Conservation (phyloP, 2,888 invertebrate genomes). For the Mythimna pallens region DNA sequence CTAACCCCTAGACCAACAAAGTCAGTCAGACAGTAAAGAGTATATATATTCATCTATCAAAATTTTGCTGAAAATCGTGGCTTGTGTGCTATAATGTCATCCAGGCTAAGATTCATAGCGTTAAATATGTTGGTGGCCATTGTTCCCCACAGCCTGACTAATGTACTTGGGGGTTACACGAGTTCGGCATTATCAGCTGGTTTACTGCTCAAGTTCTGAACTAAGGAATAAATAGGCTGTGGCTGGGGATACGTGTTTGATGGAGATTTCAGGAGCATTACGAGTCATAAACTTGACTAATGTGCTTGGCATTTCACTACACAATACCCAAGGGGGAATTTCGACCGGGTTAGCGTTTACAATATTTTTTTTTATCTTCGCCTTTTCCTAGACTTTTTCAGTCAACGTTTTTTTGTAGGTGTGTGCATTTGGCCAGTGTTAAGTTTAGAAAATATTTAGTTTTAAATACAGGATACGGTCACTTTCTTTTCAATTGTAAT, state of each 20-base stretch:
- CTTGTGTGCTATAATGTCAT: constrained; percentile 9
- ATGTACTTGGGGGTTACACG: constrained; percentile 36
- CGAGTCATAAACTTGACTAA: constrained; percentile 1
- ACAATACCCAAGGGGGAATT: not conserved
- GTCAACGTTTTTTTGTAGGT: no score
- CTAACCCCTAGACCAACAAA: no score
- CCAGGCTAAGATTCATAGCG: constrained; percentile 35
- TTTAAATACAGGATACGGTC: no score
- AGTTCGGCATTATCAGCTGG: constrained; percentile 22
- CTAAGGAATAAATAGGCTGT: constrained; percentile 11
- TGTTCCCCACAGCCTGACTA: constrained; percentile 37
- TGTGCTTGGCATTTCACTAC: not conserved
- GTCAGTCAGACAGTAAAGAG: no score
- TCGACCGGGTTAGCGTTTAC: not conserved
- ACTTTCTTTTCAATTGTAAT: no score
- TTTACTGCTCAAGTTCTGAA: constrained; percentile 44
- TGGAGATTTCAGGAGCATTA: constrained; percentile 5
- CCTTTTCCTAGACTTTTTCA: not conserved
- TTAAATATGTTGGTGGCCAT: constrained; percentile 38
- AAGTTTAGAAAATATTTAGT: no score
- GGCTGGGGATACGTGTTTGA: constrained; percentile 1
- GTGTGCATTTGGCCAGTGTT: no score
- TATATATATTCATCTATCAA: not conserved
- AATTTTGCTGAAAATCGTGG: constrained; percentile 13
- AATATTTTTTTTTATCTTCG: no score